Conservation (phyloP, 1,140 invertebrate genomes). For the Probaryconus sp. region DNA sequence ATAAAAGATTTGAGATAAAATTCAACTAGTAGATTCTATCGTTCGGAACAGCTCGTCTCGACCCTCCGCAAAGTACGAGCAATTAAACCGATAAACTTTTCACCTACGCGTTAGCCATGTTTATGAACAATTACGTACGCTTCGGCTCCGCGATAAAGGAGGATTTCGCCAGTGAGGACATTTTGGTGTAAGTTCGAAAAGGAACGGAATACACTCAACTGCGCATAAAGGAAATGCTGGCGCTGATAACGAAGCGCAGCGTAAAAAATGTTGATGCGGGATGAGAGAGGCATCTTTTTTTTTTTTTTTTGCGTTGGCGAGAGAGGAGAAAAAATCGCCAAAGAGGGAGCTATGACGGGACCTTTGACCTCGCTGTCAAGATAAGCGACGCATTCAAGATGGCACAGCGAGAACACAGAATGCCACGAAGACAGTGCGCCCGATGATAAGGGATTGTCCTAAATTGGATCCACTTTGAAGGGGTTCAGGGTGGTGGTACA, state of each 20-base stretch:
- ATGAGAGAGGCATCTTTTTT: conserved; percentile 14
- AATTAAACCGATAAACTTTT: conserved; percentile 63
- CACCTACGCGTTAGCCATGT: conserved; percentile 56
- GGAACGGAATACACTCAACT: conserved; percentile 17
- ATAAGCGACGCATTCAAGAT: conserved; percentile 37
- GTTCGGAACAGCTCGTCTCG: conserved; percentile 30
- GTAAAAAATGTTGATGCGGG: conserved; percentile 32
- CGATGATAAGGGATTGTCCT: background rate
- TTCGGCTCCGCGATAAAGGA: conserved; percentile 36
- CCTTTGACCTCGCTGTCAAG: conserved; percentile 46
- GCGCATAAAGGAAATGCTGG: conserved; percentile 49
- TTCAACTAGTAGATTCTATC: conserved; percentile 42
- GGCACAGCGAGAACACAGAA: background rate
- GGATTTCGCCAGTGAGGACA: conserved; percentile 17
- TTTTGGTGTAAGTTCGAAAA: conserved; percentile 3
- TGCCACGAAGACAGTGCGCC: background rate
- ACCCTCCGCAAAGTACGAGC: conserved; percentile 55
- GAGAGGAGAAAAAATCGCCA: conserved; percentile 40
- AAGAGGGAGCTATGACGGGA: conserved; percentile 48
- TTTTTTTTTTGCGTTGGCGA: background rate
- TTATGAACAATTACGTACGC: conserved; percentile 55
- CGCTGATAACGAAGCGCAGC: conserved; percentile 21
- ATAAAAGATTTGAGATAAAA: conserved; percentile 58
- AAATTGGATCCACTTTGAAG: too few species aligned
- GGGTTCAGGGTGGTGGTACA: too few species aligned